These are phyloP conservation scores for Adelges cooleyi DNA, from an alignment of 1,140 invertebrate genomes.

Conservation along the genomic window DNA sequence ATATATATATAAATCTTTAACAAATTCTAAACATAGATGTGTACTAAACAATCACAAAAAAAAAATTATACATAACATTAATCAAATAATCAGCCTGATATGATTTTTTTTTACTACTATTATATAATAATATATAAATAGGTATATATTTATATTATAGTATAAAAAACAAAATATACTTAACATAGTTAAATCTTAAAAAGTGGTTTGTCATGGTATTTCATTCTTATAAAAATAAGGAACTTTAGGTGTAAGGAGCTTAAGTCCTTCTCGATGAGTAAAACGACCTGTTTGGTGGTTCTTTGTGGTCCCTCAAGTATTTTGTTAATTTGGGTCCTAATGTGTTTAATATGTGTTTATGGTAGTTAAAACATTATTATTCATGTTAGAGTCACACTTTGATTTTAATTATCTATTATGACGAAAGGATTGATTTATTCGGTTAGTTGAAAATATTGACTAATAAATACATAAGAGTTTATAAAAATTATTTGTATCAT, in stretches of 20 bases:
- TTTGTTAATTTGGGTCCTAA: slow-evolving; percentile 25
- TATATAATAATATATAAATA: slow-evolving; percentile 4
- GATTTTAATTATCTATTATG: background rate
- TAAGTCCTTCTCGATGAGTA: slow-evolving; percentile 20
- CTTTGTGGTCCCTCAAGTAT: slow-evolving; percentile 26
- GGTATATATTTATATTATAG: slow-evolving; percentile 13
- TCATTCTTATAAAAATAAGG: slow-evolving; percentile 27
- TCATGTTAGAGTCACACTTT: slow-evolving; percentile 23
- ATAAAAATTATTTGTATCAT: too few relatives aligned
- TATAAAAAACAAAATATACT: slow-evolving; percentile 16
- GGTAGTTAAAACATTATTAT: slow-evolving; percentile 12
- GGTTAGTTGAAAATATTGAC: too few relatives aligned
- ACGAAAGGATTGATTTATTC: too few relatives aligned
- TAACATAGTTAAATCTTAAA: slow-evolving; percentile 13
- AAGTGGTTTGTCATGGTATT: slow-evolving; percentile 26
- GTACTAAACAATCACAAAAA: slow-evolving; percentile 26
- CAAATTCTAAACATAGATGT: slow-evolving; percentile 27
- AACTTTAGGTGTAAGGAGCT: slow-evolving; percentile 25
- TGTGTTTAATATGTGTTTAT: slow-evolving; percentile 19
- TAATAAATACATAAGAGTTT: too few relatives aligned
- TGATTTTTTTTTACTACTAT: slow-evolving; percentile 1
- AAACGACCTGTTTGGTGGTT: slow-evolving; percentile 16
- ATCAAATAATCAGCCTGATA: slow-evolving; percentile 25
- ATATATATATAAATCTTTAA: slow-evolving; percentile 14
- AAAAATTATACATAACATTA: slow-evolving; percentile 20